Evolutionary conservation across 2,113 vertebrate genomes (phyloP), one percentile per base, ranked within the genome.

Genomic region (Xenopus borealis): DNA sequence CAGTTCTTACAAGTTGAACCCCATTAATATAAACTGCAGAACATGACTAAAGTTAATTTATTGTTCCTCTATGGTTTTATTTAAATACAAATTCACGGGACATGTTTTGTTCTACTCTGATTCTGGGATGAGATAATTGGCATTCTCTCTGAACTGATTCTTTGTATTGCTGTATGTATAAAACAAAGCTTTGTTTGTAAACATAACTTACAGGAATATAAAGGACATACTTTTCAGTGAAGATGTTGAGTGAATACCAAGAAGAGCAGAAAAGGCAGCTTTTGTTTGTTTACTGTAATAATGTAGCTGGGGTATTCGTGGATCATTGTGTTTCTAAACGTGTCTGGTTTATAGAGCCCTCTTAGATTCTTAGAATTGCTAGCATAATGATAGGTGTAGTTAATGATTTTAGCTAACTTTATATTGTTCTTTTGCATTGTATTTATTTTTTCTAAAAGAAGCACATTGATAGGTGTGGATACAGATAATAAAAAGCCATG

Each of bases 181-280:
- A 86, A 87, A 97, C 94, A 97, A 94, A 93, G 93, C 90, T 80
- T 76, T 83, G 83, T 86, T 95, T 97, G 91, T 95, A 85, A 85
- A 91, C 78, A 86, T 76, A 80, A 89, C 88, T 86, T 89, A 91
- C 81, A 81, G 80, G 86, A 88, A 88, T 87, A 92, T 87, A 90
- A 95, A 94, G 91, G 90, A 85, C 88, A 81, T 79, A 89, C 86
- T 92, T 93, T 92, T 88, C 86, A 74, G 82, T 86, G 89, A 90
- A 89, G 86, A 93, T 90, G 86, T 86, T 88, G 87, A 91, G 81
- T 88, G 90, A 92, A 93, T 87, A 85, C 86, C 82, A 91, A 93
- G 88, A 88, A 92, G 84, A 86, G 83, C 72, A 79, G 84, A 80
- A 87, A 89, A 83, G 83, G 79, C 83, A 85, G 81, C 89, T 89